Evolutionary conservation across 2,888 invertebrate genomes (phyloP).

Genomic region (Calameuta pallipes): DNA sequence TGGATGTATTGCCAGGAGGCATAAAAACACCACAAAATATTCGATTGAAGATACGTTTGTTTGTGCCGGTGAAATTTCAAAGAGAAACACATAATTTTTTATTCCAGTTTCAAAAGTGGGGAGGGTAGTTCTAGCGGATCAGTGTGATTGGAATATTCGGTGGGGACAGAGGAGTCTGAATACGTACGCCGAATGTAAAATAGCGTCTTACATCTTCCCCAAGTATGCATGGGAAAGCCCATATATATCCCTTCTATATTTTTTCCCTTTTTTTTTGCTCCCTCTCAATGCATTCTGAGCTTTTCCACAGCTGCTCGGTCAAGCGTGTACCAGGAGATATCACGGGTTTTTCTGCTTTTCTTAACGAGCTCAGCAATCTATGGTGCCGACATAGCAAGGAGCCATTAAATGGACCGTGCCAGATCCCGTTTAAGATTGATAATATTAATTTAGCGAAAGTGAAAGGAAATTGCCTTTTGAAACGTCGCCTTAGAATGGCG

Average conservation of each 20-base stretch:
- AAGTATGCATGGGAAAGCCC: not conserved
- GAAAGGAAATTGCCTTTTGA: not conserved
- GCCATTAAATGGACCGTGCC: constrained; percentile 41
- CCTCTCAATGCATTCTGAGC: not conserved
- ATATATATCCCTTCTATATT: not conserved
- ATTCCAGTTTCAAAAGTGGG: not conserved
- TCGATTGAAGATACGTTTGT: not conserved
- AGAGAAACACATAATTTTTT: not conserved
- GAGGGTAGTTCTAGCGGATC: not conserved
- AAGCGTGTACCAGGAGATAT: not conserved
- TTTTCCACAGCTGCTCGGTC: not conserved
- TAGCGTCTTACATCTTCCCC: not conserved
- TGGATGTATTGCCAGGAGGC: not conserved
- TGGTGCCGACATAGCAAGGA: not conserved
- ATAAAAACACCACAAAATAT: not conserved
- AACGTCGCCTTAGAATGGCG: not conserved
- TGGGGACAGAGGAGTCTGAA: not conserved
- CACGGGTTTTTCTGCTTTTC: not conserved
- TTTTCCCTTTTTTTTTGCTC: not conserved
- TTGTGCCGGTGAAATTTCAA: not conserved
- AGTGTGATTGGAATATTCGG: not conserved
- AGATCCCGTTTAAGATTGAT: constrained; percentile 23
- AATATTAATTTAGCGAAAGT: constrained; percentile 32
- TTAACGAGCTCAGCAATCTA: not conserved
- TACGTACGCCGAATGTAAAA: not conserved